Evolutionary conservation across 2,797 vertebrate genomes (phyloP).

Genomic region (Mormyrops boulengeri): DNA sequence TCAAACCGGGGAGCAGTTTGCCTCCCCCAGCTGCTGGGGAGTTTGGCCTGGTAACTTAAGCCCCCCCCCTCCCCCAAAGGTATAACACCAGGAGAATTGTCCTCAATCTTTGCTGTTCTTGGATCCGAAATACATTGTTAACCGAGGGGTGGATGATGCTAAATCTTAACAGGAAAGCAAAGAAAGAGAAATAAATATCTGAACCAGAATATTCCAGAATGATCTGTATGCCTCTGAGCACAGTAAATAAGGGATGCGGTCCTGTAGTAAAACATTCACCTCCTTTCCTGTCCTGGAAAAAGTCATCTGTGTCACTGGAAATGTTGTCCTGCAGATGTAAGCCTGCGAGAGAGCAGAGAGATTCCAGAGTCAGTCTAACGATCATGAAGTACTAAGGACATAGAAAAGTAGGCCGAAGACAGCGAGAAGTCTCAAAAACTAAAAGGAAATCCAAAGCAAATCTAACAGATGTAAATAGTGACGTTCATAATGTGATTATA

Average conservation of each 20-base stretch:
- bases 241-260: constrained; percentile 15
- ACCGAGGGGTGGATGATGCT: constrained; percentile 13
- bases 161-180: not conserved
- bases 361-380: not conserved
- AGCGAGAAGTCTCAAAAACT: not conserved
- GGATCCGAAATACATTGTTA: not conserved
- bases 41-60: not conserved
- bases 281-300: constrained; percentile 31
- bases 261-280: constrained; percentile 34
- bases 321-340: constrained; percentile 16
- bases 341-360: constrained; percentile 27
- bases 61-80: constrained; percentile 18
- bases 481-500: not conserved
- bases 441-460: not conserved
- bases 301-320: constrained; percentile 26
- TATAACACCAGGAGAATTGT: constrained; percentile 21
- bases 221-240: constrained; percentile 30
- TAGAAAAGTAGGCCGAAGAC: not conserved
- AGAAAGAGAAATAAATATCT: constrained; percentile 3
- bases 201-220: constrained; percentile 19
- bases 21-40: constrained; percentile 20
- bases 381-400: not conserved
- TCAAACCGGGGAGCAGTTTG: constrained; percentile 9
- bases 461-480: not conserved
- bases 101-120: constrained; percentile 25